phyloP scores from a whole-genome alignment of 2,113 vertebrate genomes.

The Globicephala melas region DNA sequence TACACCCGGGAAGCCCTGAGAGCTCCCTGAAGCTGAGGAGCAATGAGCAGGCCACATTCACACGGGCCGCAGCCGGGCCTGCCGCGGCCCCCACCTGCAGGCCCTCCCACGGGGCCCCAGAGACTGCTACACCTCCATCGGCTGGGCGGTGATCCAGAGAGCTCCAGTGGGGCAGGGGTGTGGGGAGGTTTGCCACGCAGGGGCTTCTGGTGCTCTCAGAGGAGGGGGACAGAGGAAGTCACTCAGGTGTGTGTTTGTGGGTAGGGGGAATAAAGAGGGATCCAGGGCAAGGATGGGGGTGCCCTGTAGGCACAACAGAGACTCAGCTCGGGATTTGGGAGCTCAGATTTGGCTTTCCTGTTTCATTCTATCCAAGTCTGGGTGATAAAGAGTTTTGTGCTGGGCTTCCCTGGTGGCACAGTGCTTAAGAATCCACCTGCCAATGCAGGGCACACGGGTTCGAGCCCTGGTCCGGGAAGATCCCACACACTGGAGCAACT shows the following conservation, averaged over 20 bases:
- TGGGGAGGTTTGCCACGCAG: rapidly evolving
- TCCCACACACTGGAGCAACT: no score
- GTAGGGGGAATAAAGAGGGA: background rate
- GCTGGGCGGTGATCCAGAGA: background rate
- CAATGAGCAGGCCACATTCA: constrained; percentile 80
- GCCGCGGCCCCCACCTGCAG: background rate
- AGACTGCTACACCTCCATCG: constrained; percentile 65
- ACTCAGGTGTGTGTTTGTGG: background rate
- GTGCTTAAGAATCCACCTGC: background rate
- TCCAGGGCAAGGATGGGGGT: rapidly evolving
- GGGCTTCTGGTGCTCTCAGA: background rate
- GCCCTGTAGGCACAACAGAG: background rate
- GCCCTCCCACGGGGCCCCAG: constrained; percentile 54
- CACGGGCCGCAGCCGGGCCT: constrained; percentile 65
- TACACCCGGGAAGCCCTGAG: constrained; percentile 79
- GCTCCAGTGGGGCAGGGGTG: rapidly evolving
- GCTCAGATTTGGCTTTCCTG: background rate
- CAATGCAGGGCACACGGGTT: no score
- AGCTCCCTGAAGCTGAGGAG: constrained; percentile 80
- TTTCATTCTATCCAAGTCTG: background rate
- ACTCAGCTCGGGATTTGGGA: background rate
- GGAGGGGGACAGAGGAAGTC: no score
- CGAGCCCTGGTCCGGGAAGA: no score
- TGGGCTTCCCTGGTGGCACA: background rate
- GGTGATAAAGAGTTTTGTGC: background rate